Percentiles rank a stretch among this genome's conserved stretches.
Evolutionary conservation across 1,140 invertebrate species (phyloP).

Genomic region (Oryctes rhinoceros): DNA sequence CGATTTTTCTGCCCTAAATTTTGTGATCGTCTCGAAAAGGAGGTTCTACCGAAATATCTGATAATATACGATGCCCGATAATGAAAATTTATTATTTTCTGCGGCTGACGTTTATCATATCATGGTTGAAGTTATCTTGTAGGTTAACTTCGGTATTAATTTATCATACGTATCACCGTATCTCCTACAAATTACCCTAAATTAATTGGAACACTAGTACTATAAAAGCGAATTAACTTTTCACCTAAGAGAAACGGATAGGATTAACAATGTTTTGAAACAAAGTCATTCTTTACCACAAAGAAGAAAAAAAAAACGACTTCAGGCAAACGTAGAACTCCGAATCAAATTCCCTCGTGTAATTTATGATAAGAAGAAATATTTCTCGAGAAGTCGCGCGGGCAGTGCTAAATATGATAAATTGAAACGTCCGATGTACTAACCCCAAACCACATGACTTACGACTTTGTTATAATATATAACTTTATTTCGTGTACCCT

Average conservation of each 20-base stretch:
- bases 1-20: neutral
- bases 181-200: neutral
- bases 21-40: neutral
- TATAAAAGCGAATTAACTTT: neutral
- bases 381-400: neutral
- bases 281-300: neutral
- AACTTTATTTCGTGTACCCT: conserved; percentile 1
- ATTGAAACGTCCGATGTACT: conserved; percentile 5
- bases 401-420: conserved; percentile 13
- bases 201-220: too few species aligned
- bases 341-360: conserved; percentile 2
- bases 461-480: neutral
- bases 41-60: neutral
- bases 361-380: conserved; percentile 1
- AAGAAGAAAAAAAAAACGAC: neutral
- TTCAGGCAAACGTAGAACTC: neutral
- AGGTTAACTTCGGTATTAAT: conserved; percentile 1
- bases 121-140: neutral
- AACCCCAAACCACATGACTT: neutral
- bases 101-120: neutral
- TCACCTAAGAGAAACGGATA: neutral
- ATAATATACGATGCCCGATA: neutral
- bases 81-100: neutral
- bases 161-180: neutral
- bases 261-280: neutral